These are phyloP conservation scores for Cryptocheilus praepositus DNA, from an alignment of 2,888 invertebrate genomes.

Conservation along the genomic window DNA sequence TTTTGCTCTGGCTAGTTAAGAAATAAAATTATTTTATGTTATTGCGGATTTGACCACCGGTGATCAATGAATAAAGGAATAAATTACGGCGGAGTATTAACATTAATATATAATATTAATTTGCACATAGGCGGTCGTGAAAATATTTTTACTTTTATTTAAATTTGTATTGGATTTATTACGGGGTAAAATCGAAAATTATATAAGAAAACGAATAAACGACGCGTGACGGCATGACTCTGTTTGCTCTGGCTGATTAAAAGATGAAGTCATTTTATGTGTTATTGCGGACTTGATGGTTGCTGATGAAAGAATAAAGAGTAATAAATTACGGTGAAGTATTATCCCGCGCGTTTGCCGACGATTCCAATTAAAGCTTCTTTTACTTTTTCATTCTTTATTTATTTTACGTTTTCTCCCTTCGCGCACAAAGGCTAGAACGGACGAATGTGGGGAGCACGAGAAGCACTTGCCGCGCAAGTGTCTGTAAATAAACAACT, in stretches of 20 bases:
- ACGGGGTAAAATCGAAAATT: too few relatives aligned
- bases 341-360: slow-evolving; percentile 30
- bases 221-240: too few relatives aligned
- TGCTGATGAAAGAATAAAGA: slow-evolving; percentile 32
- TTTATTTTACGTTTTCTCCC: background rate
- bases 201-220: too few relatives aligned
- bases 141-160: too few relatives aligned
- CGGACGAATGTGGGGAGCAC: background rate
- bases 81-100: slow-evolving; percentile 33
- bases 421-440: background rate
- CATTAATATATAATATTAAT: too few relatives aligned
- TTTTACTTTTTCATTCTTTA: background rate
- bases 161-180: too few relatives aligned
- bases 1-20: too few relatives aligned
- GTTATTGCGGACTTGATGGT: background rate
- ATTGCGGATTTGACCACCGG: background rate
- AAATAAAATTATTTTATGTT: too few relatives aligned
- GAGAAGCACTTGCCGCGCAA: background rate
- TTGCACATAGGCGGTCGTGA: too few relatives aligned
- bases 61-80: slow-evolving; percentile 32
- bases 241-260: too few relatives aligned
- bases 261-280: too few relatives aligned
- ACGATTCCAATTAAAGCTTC: slow-evolving; percentile 39
- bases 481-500: background rate
- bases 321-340: slow-evolving; percentile 30